Evolutionary conservation across 2,888 invertebrate genomes (phyloP).

Genomic region (Pseudoips prasinana): DNA sequence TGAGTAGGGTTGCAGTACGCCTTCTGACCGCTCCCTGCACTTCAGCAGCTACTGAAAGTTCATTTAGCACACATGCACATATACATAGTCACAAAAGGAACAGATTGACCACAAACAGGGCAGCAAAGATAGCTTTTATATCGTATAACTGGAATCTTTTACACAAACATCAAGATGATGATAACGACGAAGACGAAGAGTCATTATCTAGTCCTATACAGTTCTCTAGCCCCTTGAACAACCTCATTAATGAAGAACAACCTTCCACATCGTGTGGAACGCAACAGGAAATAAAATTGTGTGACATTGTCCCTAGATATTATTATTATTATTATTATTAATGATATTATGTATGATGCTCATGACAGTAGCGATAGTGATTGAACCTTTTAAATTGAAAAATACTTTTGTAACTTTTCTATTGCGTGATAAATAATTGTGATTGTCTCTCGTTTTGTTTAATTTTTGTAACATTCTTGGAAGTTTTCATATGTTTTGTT

Average conservation of each 20-base stretch:
- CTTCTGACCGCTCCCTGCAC: constrained; percentile 27
- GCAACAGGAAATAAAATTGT: too few relatives aligned
- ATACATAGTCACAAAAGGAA: constrained; percentile 26
- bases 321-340: too few relatives aligned
- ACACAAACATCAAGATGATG: background rate
- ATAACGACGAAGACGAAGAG: background rate
- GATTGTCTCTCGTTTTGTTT: constrained; percentile 4
- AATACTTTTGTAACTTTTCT: too few relatives aligned
- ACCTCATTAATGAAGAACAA: constrained; percentile 7
- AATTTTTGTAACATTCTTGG: background rate
- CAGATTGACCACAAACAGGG: constrained; percentile 15
- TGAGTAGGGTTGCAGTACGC: constrained; percentile 21
- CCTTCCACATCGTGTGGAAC: constrained; percentile 7
- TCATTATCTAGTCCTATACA: background rate
- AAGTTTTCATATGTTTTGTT: constrained; percentile 3
- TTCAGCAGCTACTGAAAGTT: constrained; percentile 20
- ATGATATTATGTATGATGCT: too few relatives aligned
- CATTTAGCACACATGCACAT: constrained; percentile 18
- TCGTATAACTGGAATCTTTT: constrained; percentile 6
- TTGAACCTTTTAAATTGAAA: too few relatives aligned
- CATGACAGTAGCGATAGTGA: too few relatives aligned
- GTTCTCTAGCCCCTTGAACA: too few relatives aligned
- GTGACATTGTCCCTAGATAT: too few relatives aligned
- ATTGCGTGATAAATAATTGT: too few relatives aligned
- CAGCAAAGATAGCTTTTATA: constrained; percentile 7